Percentiles rank a stretch among this genome's conserved stretches.
phyloP scores from a whole-genome alignment of 2,797 vertebrate species.

The Sebastes iracundus region DNA sequence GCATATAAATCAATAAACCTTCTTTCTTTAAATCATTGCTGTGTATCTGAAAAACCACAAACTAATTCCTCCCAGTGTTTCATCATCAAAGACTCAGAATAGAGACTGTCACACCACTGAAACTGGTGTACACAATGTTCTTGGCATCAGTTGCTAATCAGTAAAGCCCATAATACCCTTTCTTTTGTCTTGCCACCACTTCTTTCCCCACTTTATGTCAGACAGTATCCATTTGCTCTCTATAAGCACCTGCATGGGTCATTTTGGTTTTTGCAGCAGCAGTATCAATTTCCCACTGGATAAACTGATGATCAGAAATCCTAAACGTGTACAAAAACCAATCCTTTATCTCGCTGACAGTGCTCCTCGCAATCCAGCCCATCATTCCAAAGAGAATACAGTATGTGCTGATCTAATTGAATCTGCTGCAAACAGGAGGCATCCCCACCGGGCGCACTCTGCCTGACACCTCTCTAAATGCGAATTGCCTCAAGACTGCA shows the following conservation, averaged over 20 bases:
- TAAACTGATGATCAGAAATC: constrained; percentile 37
- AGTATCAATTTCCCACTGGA: neutral
- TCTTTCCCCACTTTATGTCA: neutral
- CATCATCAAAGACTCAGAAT: too few species aligned
- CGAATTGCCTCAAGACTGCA: constrained; percentile 41
- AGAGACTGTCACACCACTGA: too few species aligned
- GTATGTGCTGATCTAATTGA: constrained; percentile 59
- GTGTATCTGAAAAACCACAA: neutral
- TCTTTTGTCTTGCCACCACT: neutral
- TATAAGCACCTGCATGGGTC: neutral
- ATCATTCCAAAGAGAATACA: constrained; percentile 40
- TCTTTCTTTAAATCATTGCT: neutral
- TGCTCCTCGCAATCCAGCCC: neutral
- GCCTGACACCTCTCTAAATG: constrained; percentile 58
- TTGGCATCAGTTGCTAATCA: neutral
- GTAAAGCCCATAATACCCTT: neutral
- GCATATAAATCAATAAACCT: too few species aligned
- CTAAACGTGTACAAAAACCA: constrained; percentile 30
- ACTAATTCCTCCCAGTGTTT: neutral
- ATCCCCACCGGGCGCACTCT: constrained; percentile 30
- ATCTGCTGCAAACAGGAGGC: constrained; percentile 53
- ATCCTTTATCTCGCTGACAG: constrained; percentile 25
- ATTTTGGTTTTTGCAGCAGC: neutral
- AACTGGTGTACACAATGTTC: neutral
- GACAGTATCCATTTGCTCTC: neutral